Evolutionary conservation across 1,140 invertebrate species (phyloP), one percentile per base, ranked within the genome.

Genomic region (Euschistus heros): DNA sequence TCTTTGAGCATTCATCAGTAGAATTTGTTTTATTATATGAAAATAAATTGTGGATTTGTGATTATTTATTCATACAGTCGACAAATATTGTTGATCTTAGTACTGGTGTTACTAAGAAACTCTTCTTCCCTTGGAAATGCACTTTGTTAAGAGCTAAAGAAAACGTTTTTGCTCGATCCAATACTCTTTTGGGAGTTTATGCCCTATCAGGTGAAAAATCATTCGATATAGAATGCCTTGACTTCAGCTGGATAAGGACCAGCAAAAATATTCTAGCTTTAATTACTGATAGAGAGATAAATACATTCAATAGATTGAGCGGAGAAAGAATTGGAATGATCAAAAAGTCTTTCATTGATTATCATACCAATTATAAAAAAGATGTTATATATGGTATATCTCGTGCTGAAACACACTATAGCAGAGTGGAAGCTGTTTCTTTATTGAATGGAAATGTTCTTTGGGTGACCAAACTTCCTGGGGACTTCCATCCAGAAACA

Each of bases 11-110:
- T 20, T 20, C n/a, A 0, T 50, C 47, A n/a, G 47, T 50, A 6
- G 47, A 50, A 50, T 50, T 50, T 50, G 47, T 50, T 50, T 22
- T 50, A 20, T 22, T 50, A 20, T 22, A 50, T 18, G 47, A 50
- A 18, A 18, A 50, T 18, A 20, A 20, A 5, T 50, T 50, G 47
- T 50, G 47, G 47, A 50, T 50, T n/a, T 18, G 47, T 50, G 47
- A 50, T 18, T 50, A 50, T 22, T 50, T 50, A 50, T 50, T 50
- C 10, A 18, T 50, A n/a, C n/a, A 50, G 20, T 50, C 47, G 20
- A 50, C 47, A 50, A 22, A 20, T 20, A 50, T 50, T 22, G 47
- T 50, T 50, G 47, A 50, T 50, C 47, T 50, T 50, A 18, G 47
- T 20, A 50, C 47, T 1, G 47, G 47, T 50, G 47, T 20, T 18